Evolutionary conservation across 2,113 vertebrate species (phyloP).

Genomic region (Bufo gargarizans): DNA sequence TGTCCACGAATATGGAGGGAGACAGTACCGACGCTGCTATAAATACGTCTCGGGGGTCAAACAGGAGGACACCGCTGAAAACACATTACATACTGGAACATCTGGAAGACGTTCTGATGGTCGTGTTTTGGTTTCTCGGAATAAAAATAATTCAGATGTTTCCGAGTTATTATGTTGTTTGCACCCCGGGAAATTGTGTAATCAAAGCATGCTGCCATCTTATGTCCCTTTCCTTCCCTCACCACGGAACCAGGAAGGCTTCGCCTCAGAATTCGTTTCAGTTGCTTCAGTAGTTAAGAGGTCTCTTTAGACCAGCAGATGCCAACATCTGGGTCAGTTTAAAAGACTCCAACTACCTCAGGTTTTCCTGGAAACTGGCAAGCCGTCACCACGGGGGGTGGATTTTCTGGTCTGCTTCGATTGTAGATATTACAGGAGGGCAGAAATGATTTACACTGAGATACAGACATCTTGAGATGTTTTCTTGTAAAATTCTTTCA

Average conservation of each 20-base stretch:
- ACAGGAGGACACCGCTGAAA: not conserved
- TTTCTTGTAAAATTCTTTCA: not conserved
- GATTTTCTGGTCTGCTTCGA: not conserved
- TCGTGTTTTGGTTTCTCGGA: not conserved
- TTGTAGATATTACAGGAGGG: not conserved
- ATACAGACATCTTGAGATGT: not conserved
- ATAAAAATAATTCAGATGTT: conserved; percentile 17
- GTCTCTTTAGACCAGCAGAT: not conserved
- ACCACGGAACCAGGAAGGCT: not conserved
- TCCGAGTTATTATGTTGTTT: conserved; percentile 1
- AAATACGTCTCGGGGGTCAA: conserved; percentile 5
- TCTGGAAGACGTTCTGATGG: not conserved
- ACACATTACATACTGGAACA: not conserved
- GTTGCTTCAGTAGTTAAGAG: not conserved
- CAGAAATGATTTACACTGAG: not conserved
- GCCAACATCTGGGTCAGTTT: conserved; percentile 46
- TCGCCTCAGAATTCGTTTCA: not conserved
- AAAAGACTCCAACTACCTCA: not conserved
- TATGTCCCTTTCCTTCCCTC: not conserved
- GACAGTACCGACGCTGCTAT: not conserved
- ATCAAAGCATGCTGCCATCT: not conserved
- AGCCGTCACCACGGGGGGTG: conserved; percentile 3
- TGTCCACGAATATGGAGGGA: not conserved
- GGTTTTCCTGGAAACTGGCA: conserved; percentile 24
- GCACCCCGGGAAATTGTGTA: not conserved